Base-by-base conservation (phyloP, 2,113 vertebrate species). In the Prinia subflava region DNA sequence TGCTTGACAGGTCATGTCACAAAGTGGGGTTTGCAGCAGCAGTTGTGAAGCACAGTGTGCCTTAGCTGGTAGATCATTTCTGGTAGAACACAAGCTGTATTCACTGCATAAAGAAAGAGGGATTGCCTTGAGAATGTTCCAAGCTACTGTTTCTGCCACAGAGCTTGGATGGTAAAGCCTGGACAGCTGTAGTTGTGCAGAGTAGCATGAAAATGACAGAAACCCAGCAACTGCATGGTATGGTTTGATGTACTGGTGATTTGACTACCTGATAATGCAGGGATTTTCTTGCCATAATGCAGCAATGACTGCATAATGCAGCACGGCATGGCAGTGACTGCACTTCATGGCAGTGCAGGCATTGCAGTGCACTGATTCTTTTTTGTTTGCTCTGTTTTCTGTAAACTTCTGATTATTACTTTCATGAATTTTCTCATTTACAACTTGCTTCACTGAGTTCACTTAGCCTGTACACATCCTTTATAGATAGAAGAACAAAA, bases 401-500 rank as follows among this genome's bases (percentile, higher is more conserved):
- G 42, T 71, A 44, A 30, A 53, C 24, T n/a, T n/a, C n/a, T 95
- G 85, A 63, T 92, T 74, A n/a, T 82, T 87, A 64, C 47, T 95
- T 90, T 90, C 71, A 81, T 56, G 49, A 11, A 9, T 70, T 83
- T 94, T 83, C 60, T 95, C 64, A 91, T 93, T 95, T 89, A 62
- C 62, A 94, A 23, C 73, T 96, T 86, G 62, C 47, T 90, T 92
- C 70, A 76, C 50, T 75, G 68, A 95, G 84, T 96, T 63, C 39
- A 67, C 80, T 92, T 85, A 86, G 60, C 53, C 17, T 52, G 27
- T 59, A 73, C 3, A 4, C 44, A 94, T 71, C 33, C 50, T 87
- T 94, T 87, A 82, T 35, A 91, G 70, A 90, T 8, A 46, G 73
- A 90, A 86, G 89, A 83, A 82, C 60, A 83, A 94, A 95, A 87